Evolutionary conservation across 2,113 vertebrate species (phyloP).

Genomic region (Larimichthys polyactis): DNA sequence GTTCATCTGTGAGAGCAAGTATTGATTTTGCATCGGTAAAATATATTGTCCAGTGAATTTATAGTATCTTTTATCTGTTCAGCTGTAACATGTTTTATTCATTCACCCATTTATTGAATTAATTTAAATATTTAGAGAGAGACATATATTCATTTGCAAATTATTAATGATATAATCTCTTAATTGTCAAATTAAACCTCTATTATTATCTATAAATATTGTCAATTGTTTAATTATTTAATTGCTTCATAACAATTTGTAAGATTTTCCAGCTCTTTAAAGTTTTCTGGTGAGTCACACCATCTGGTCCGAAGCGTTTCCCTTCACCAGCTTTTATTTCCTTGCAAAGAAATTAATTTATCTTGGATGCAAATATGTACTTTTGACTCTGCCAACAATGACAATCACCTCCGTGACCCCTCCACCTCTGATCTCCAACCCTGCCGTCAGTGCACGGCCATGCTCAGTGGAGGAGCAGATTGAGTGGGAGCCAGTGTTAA

Average conservation of each 20-base stretch:
- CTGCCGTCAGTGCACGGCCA: slow-evolving; percentile 29
- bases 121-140: not conserved
- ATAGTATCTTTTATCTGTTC: not conserved
- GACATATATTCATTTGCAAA: not conserved
- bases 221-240: not conserved
- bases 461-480: slow-evolving; percentile 70
- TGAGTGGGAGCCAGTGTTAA: slow-evolving; percentile 71
- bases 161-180: not conserved
- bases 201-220: not conserved
- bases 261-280: not conserved
- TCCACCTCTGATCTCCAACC: slow-evolving; percentile 35
- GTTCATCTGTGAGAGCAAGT: no score
- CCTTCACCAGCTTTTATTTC: not conserved
- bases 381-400: slow-evolving; percentile 18
- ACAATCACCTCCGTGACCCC: slow-evolving; percentile 46
- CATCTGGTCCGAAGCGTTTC: not conserved
- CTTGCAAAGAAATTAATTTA: not conserved
- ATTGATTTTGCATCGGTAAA: not conserved
- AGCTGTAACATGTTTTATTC: not conserved
- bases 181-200: not conserved
- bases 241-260: not conserved
- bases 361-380: slow-evolving; percentile 13
- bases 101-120: not conserved
- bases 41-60: not conserved
- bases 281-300: not conserved